phyloP scores from a whole-genome alignment of 2,113 vertebrate species.

The Archilochus colubris region DNA sequence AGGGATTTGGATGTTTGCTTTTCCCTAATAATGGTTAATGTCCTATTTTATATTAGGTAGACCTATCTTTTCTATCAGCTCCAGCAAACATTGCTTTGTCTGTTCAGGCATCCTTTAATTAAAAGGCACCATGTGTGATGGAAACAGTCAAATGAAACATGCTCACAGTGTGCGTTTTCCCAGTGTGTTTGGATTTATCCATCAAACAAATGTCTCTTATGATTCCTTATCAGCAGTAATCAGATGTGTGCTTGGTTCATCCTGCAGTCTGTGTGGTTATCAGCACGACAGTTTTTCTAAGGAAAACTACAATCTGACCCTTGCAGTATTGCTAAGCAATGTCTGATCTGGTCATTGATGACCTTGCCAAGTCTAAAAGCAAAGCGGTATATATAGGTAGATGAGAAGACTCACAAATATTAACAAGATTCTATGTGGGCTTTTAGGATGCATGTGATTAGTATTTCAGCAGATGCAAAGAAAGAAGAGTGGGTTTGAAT shows the following conservation, averaged over 20 bases:
- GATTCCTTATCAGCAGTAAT: background rate
- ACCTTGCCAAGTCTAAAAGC: background rate
- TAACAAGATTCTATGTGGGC: background rate
- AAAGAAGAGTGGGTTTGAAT: background rate
- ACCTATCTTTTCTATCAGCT: slow-evolving; percentile 9
- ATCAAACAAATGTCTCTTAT: background rate
- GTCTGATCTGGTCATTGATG: background rate
- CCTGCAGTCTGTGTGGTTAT: background rate
- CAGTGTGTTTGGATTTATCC: background rate
- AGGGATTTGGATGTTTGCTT: background rate
- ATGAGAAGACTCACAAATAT: background rate
- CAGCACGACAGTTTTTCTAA: background rate
- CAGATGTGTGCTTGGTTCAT: background rate
- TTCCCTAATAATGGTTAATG: background rate
- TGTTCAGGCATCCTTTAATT: slow-evolving; percentile 31
- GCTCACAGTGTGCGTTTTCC: background rate
- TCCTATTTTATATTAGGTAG: background rate
- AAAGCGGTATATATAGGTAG: background rate
- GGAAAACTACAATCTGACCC: background rate
- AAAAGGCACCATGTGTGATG: background rate
- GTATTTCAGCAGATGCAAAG: background rate
- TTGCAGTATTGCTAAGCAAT: background rate
- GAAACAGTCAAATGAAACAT: slow-evolving; percentile 19
- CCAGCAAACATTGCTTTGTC: slow-evolving; percentile 23
- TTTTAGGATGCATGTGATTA: background rate